Percentiles rank a stretch among this genome's conserved stretches.
These are phyloP conservation scores for Oreochromis niloticus DNA, from an alignment of 2,113 vertebrate species.

Conservation along the genomic window DNA sequence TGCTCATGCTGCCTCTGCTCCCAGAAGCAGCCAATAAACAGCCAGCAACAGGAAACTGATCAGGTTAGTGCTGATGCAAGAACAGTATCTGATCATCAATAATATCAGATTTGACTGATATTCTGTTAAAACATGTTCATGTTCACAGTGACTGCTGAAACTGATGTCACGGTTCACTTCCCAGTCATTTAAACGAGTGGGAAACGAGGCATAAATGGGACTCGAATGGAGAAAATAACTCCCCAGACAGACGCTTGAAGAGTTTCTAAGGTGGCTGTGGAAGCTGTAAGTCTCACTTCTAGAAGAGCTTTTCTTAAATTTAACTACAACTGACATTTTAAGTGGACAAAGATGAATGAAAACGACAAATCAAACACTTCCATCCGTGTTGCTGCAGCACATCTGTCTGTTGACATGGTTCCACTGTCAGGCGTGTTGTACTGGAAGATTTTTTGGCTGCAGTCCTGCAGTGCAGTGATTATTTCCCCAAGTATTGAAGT, in stretches of 20 bases:
- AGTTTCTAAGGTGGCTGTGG: background rate
- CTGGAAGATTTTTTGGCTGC: background rate
- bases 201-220: background rate
- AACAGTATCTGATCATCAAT: background rate
- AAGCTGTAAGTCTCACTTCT: background rate
- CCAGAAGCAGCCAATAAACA: background rate
- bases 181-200: background rate
- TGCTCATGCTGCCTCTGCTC: background rate
- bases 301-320: background rate
- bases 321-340: background rate
- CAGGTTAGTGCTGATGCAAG: accelerated
- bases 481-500: background rate
- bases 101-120: background rate
- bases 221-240: background rate
- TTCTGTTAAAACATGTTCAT: background rate
- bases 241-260: no score
- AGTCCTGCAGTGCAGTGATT: background rate
- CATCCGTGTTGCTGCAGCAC: background rate
- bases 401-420: background rate
- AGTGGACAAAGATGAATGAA: background rate
- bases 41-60: background rate
- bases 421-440: accelerated
- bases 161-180: background rate
- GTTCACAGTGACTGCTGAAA: accelerated
- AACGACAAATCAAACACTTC: background rate